Conservation (phyloP, 2,888 invertebrate genomes). For the Tipula unca region DNA sequence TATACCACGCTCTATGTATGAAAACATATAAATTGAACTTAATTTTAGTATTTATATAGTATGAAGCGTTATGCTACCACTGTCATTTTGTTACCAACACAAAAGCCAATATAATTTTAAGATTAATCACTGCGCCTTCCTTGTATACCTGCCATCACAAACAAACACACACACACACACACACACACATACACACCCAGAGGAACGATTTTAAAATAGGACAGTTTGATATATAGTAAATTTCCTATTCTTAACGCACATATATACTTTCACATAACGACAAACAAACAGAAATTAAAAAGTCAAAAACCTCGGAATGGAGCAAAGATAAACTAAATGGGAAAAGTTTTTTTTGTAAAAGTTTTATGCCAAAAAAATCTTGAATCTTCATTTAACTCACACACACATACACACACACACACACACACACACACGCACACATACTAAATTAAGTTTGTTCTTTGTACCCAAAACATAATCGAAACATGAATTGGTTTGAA, state of each 20-base stretch:
- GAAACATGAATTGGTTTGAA: neutral
- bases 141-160: neutral
- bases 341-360: neutral
- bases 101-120: neutral
- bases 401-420: neutral
- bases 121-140: neutral
- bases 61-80: neutral
- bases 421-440: neutral
- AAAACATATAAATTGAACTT: neutral
- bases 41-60: neutral
- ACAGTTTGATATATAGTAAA: neutral
- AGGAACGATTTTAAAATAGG: neutral
- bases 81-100: neutral
- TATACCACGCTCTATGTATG: neutral
- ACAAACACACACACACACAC: too few species aligned
- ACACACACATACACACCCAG: neutral
- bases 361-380: neutral
- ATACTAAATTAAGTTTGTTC: neutral
- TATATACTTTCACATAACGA: neutral
- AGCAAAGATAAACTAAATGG: neutral
- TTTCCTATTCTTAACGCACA: neutral
- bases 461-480: neutral
- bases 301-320: neutral
- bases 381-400: neutral
- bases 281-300: neutral